Percentiles rank a stretch among this genome's conserved stretches.
phyloP scores from a whole-genome alignment of 35 echinoderm and acorn worm species.

The Anneissia japonica region DNA sequence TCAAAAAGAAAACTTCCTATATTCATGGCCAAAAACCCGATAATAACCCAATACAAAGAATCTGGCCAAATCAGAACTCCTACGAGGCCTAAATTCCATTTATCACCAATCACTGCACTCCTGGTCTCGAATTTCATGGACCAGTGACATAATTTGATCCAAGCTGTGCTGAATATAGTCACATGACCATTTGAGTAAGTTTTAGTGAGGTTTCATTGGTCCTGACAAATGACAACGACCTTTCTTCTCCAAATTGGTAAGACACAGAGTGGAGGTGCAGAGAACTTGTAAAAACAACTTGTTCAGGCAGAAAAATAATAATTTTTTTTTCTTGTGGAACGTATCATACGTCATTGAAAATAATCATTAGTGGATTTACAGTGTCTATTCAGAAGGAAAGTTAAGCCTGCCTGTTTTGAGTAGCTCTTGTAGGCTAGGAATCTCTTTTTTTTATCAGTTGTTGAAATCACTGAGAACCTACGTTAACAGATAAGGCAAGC shows the following conservation, averaged over 20 bases:
- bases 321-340: not conserved
- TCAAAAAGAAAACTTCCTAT: too few species aligned
- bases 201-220: not conserved
- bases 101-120: not conserved
- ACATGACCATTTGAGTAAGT: not conserved
- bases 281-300: not conserved
- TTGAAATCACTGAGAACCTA: not conserved
- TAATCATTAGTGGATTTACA: not conserved
- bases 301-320: not conserved
- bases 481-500: not conserved
- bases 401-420: not conserved
- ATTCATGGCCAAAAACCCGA: too few species aligned
- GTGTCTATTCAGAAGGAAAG: not conserved
- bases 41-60: too few species aligned
- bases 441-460: not conserved
- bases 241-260: not conserved
- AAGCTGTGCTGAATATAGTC: not conserved
- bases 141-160: not conserved
- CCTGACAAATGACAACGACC: not conserved
- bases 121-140: not conserved
- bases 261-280: not conserved
- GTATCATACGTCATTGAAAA: not conserved
- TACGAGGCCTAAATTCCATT: not conserved
- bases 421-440: not conserved
- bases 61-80: too few species aligned